Base-by-base conservation (phyloP, 2,888 invertebrate genomes). In the Dermolepida albohirtum region DNA sequence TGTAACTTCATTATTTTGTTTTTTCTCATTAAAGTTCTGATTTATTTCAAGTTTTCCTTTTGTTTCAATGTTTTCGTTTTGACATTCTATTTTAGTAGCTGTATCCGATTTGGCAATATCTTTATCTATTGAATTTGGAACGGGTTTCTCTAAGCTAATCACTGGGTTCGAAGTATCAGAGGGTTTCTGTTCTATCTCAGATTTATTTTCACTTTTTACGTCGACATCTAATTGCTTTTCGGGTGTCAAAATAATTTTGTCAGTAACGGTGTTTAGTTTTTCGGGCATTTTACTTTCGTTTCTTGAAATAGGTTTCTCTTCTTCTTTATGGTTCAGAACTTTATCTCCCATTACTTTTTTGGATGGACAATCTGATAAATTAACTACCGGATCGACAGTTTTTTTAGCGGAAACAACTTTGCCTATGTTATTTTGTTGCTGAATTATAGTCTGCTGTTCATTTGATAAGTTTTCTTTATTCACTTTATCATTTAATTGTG, bases 261-360 rank as follows among this genome's bases (percentile, higher is more conserved):
- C 80, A 82, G 73, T 84, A 85, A 55, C 80, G 78, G 0, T 79
- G 74, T 72, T 85, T 85, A 76, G 84, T 85, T 40, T 85, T 85
- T 0, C 82, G 79, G 76, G 85, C 85, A 71, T 86, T 77, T 54
- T 65, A 54, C 67, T 63, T 62, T 70, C 54, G 22, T 52, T 44
- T 57, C 51, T 52, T 59, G 50, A 39, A 40, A 47, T 44, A n/a
- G n/a, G 8, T n/a, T 27, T 54, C 50, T 57, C 69, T 10, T 17
- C 39, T 47, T 44, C 49, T 34, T 14, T 41, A 14, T 67, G 22
- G 12, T 55, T 55, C 11, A 5, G 40, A 47, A 41, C 41, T 47
- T 65, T 63, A 27, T 57, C 65, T 51, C 11, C 44, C 34, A 1
- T 52, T 29, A 34, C 51, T 29, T 17, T 47, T 12, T 39, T 70